A percentile compares a stretch with the other conserved stretches of the same genome.
Evolutionary conservation across 2,113 vertebrate genomes (phyloP).

Genomic region (Phocoena sinus): DNA sequence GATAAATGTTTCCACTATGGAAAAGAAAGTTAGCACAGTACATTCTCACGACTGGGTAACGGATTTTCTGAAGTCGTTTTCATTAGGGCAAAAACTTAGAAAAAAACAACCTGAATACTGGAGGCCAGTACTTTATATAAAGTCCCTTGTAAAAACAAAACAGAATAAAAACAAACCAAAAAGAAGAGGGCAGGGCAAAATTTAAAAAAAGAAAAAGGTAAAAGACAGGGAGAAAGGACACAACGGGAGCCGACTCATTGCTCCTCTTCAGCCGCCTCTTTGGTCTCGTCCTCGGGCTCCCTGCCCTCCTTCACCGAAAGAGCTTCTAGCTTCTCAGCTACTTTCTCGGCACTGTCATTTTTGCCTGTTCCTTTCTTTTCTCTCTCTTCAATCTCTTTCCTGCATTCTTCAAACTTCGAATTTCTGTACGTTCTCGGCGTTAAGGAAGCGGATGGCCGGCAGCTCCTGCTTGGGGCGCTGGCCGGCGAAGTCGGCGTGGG

Average conservation of each 20-base stretch:
- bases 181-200: constrained; percentile 68
- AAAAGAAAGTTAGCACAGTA: constrained; percentile 87
- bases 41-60: constrained; percentile 87
- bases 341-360: constrained; percentile 85
- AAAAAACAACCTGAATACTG: constrained; percentile 85
- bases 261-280: constrained; percentile 83
- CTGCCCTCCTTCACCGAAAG: constrained; percentile 91
- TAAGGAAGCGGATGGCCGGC: constrained; percentile 96
- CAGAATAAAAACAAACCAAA: constrained; percentile 67
- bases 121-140: constrained; percentile 93
- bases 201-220: constrained; percentile 60
- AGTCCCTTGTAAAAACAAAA: constrained; percentile 75
- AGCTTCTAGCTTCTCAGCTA: constrained; percentile 82
- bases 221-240: constrained; percentile 59
- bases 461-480: constrained; percentile 96
- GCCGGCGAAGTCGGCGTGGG: constrained; percentile 98
- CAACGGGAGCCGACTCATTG: constrained; percentile 87
- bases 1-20: constrained; percentile 91
- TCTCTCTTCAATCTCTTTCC: constrained; percentile 87
- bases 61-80: constrained; percentile 84
- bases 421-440: constrained; percentile 98
- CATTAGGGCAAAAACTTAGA: constrained; percentile 83
- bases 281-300: constrained; percentile 80
- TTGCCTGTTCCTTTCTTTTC: constrained; percentile 84
- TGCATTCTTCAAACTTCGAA: constrained; percentile 99